Evolutionary conservation across 2,113 vertebrate genomes (phyloP), one percentile per base, ranked within the genome.

Genomic region (Sinosuthora webbiana): DNA sequence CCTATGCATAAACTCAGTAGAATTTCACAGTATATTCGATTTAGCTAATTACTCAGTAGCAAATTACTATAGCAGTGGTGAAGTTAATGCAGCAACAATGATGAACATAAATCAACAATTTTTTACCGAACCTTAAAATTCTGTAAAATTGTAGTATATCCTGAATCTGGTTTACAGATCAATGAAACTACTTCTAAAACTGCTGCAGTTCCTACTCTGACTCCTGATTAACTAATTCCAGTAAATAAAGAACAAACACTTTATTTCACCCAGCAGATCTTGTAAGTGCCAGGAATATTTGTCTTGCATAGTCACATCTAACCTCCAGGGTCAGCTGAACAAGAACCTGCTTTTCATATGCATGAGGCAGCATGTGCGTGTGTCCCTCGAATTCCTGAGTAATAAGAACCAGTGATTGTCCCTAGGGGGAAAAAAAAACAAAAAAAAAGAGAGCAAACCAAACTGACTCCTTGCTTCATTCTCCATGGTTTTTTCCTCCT

Each of bases 361-460:
- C 94, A 94, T 76, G 81, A 97, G 22, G 49, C 37, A 25, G 78
- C 68, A 83, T 44, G 68, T 96, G 94, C 65, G 6, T 76, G 11
- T 89, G 83, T 94, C 94, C 95, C 77, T 96, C 18, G 12, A 93
- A 97, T 97, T 98, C 96, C 95, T 97, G n/a, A 81, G 87, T 96
- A 97, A 98, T 87, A 92, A 75, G 83, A 96, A 97, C 87, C 97
- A 98, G 94, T 64, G 81, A 79, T 41, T 94, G 75, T 89, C 92
- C 93, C 73, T 69, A 44, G 71, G 77, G 73, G 14, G 15, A 84
- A 95, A 52, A 53, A 65, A 33, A 37, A 25, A 7, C 22, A 37
- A 37, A 4, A 24, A 25, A n/a, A 31, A 27, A 47, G 24, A 73
- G 35, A 11, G 10, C 17, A 60, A 60, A 64, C 9, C 10, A 68